Conservation (phyloP, 2,113 vertebrate species). For the Dasypus novemcinctus region DNA sequence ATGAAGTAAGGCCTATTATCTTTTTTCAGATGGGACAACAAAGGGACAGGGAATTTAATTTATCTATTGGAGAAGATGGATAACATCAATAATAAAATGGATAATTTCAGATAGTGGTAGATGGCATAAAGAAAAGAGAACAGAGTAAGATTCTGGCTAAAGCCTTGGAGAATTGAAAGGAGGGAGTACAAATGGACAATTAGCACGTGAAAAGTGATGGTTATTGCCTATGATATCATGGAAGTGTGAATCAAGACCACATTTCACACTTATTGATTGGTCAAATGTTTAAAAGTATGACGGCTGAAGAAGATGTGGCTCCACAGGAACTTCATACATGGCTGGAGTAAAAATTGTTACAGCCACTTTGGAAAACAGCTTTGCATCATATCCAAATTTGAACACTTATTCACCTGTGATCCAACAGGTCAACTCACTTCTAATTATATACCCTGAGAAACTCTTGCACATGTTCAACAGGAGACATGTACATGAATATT, state of each 20-base stretch:
- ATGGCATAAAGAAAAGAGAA: not conserved
- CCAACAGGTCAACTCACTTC: not conserved
- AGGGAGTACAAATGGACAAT: not conserved
- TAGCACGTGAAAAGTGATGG: not conserved
- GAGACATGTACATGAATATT: not conserved
- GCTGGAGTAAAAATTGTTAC: not conserved
- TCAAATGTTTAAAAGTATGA: not conserved
- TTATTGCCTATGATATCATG: not conserved
- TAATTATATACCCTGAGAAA: not conserved
- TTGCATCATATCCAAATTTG: not conserved
- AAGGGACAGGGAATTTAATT: not conserved
- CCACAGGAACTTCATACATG: not conserved
- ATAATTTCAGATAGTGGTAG: not conserved
- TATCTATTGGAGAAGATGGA: not conserved
- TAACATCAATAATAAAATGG: not conserved
- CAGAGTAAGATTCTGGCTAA: not conserved
- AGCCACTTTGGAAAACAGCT: not conserved
- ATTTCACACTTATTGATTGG: not conserved
- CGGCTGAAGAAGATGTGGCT: not conserved
- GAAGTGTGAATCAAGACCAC: not conserved
- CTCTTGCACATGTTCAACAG: not conserved
- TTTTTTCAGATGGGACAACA: not conserved
- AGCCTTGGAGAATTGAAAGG: not conserved
- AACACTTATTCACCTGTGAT: not conserved
- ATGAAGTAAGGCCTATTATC: not conserved